Evolutionary conservation across 2,797 vertebrate species (phyloP).

Genomic region (Alfaro cultratus): DNA sequence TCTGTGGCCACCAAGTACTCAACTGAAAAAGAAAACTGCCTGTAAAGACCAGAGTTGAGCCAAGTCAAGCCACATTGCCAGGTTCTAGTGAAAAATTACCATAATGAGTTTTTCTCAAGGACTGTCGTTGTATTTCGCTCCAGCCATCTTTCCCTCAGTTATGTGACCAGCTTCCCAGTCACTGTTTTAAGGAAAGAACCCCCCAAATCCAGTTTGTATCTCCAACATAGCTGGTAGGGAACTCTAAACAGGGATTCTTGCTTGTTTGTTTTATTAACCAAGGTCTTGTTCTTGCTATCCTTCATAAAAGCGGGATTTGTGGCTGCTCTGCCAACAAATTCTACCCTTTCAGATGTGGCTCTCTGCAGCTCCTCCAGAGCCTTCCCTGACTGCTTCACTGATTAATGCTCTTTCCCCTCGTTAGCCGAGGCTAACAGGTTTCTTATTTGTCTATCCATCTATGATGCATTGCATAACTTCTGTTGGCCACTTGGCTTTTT

Average conservation of each 20-base stretch:
- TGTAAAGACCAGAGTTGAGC: too few relatives aligned
- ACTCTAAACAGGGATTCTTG: neutral
- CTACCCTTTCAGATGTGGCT: neutral
- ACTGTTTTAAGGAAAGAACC: neutral
- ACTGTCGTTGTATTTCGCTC: neutral
- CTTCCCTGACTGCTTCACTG: neutral
- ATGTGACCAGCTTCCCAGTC: neutral
- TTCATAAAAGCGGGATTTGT: neutral
- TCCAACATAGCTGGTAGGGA: neutral
- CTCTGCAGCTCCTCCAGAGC: neutral
- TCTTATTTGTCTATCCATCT: neutral
- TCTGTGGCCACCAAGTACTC: neutral
- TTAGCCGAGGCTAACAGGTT: neutral
- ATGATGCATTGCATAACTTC: neutral
- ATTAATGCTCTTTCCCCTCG: neutral
- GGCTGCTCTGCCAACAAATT: neutral
- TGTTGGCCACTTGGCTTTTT: neutral
- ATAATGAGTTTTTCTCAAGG: neutral
- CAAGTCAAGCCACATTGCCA: too few relatives aligned
- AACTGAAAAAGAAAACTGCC: too few relatives aligned
- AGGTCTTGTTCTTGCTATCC: neutral
- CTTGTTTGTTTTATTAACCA: neutral
- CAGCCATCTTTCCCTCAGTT: neutral
- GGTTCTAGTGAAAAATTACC: too few relatives aligned
- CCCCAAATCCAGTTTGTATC: too few relatives aligned